A percentile compares a stretch with the other conserved stretches of the same genome.
phyloP scores from a whole-genome alignment of 2,113 vertebrate genomes.

The Rhodinocichla rosea region DNA sequence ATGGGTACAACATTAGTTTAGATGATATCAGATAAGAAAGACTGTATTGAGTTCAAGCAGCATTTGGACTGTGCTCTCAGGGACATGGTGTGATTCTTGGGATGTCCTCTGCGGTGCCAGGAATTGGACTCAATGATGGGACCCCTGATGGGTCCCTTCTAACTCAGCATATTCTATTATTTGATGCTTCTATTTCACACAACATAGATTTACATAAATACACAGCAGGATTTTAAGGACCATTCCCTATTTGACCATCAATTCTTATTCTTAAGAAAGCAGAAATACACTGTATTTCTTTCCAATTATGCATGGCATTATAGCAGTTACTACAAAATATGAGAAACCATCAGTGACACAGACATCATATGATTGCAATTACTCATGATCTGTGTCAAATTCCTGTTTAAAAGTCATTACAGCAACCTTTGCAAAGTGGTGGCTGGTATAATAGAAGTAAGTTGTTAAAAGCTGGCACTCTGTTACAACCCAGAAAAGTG shows the following conservation, averaged over 20 bases:
- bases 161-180: background rate
- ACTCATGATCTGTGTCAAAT: background rate
- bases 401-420: slow-evolving; percentile 11
- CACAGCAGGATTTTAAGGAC: background rate
- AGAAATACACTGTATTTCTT: background rate
- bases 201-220: background rate
- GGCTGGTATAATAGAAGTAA: background rate
- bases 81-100: background rate
- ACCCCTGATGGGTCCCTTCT: background rate
- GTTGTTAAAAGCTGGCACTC: background rate
- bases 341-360: background rate
- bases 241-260: background rate
- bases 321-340: background rate
- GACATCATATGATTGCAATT: background rate
- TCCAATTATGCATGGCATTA: background rate
- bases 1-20: background rate
- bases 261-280: background rate
- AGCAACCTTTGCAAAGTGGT: background rate
- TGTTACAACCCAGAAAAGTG: background rate
- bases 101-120: background rate
- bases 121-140: background rate
- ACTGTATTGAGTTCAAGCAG: background rate
- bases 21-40: background rate
- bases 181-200: background rate
- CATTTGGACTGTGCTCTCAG: background rate